These are phyloP conservation scores for Calcarius lapponicus DNA, from an alignment of 2,797 vertebrate genomes.

Conservation along the genomic window DNA sequence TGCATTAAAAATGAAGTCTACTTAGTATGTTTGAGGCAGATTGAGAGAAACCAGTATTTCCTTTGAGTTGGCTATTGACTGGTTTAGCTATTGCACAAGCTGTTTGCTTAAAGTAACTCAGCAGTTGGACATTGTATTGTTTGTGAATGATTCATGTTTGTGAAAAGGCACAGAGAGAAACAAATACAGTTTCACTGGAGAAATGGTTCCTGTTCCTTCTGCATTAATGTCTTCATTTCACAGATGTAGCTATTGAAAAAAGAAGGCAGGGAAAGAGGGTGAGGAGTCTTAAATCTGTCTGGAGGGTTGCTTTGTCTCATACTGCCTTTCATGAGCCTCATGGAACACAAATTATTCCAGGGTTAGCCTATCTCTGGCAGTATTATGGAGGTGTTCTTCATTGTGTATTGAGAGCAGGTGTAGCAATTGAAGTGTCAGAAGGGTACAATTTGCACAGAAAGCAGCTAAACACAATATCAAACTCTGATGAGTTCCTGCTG, in stretches of 20 bases:
- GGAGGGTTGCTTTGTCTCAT: neutral
- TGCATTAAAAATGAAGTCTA: neutral
- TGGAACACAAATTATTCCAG: neutral
- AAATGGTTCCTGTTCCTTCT: neutral
- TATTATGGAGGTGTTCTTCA: neutral
- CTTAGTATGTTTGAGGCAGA: neutral
- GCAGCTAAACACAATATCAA: neutral
- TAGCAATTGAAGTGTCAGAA: neutral
- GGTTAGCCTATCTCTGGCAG: accelerated
- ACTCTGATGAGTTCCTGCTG: neutral
- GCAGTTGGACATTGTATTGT: neutral
- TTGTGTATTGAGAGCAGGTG: neutral
- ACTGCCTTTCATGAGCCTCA: neutral
- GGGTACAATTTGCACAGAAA: neutral
- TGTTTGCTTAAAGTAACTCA: neutral
- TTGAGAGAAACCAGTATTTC: neutral
- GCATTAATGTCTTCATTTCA: neutral
- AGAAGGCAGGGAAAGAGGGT: neutral
- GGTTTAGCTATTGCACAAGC: neutral
- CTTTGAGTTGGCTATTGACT: neutral
- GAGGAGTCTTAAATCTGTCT: neutral
- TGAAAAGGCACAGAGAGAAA: neutral
- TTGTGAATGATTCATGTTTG: neutral
- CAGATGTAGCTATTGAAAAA: neutral
- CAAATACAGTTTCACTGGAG: neutral